A percentile compares a stretch with the other conserved stretches of the same genome.
phyloP scores from a whole-genome alignment of 2,113 vertebrate genomes.

The Synchiropus splendidus region DNA sequence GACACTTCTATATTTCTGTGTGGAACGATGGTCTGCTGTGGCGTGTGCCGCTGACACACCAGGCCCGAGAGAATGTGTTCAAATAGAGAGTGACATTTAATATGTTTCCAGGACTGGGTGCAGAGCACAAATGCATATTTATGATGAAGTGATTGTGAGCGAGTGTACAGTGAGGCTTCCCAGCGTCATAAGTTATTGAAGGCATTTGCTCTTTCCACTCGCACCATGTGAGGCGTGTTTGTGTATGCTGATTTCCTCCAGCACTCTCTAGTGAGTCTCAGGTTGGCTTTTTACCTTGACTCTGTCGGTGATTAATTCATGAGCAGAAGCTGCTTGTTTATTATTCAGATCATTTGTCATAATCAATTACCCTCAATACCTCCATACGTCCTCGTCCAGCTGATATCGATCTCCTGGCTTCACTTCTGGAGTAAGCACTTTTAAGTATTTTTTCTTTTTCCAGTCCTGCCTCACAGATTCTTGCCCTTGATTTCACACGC shows the following conservation, averaged over 20 bases:
- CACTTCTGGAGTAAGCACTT: conserved; percentile 44
- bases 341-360: conserved; percentile 63
- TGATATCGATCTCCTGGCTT: conserved; percentile 54
- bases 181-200: conserved; percentile 50
- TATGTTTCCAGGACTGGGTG: conserved; percentile 36
- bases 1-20: not conserved
- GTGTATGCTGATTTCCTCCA: conserved; percentile 18
- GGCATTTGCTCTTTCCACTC: conserved; percentile 31
- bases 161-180: conserved; percentile 23
- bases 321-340: conserved; percentile 55
- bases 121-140: conserved; percentile 42
- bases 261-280: conserved; percentile 9
- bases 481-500: conserved; percentile 24
- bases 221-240: conserved; percentile 16
- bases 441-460: conserved; percentile 21
- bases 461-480: conserved; percentile 19
- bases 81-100: conserved; percentile 52
- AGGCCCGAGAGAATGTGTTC: conserved; percentile 25
- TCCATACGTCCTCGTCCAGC: conserved; percentile 52
- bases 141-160: conserved; percentile 31
- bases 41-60: conserved; percentile 15
- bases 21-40: conserved; percentile 26
- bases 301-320: conserved; percentile 57
- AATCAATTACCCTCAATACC: conserved; percentile 58
- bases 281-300: conserved; percentile 25